Evolutionary conservation across 2,888 invertebrate species (phyloP), one percentile per base, ranked within the genome.

Genomic region (Ophion costatus): DNA sequence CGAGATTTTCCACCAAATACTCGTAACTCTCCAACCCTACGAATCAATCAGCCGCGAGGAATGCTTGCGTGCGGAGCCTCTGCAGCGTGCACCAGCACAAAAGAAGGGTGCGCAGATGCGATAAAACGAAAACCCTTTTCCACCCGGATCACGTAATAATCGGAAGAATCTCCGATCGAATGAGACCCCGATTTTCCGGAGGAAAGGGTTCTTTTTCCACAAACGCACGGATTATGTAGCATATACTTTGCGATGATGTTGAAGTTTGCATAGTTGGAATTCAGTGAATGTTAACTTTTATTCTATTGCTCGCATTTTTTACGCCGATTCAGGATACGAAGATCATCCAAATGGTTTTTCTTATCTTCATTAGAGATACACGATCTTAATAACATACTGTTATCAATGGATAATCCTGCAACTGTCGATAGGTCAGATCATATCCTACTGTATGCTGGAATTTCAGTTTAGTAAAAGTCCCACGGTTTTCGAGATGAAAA

Each of bases 81-180:
- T 17, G 38, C 29, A 57, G 56, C 38, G 29, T 76, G 45, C 51
- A 20, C 66, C 11, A 22, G 22, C 38, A 64, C 69, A 69, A 75
- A 33, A 69, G 67, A 29, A 61, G 71, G 51, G 51, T 51, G 51
- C 51, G 51, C 84, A 84, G 84, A 84, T 82, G 84, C 38, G 38
- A 61, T 73, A 22, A 71, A 14, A 51, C 4, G 24, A 42, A 66
- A 69, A 66, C 75, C 71, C 83, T 71, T 76, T 83, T 76, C 51
- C 29, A 74, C 56, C 84, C 69, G 67, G 73, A 84, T 80, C 84
- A 77, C 84, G 84, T 70, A 84, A 84, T 84, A 77, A 73, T 77
- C 64, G 42, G 45, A 51, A 69, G 57, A 69, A 63, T 63, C 75
- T 67, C 33, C 17, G 51, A 33, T 61, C 63, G 63, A 56, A 79